Base-by-base conservation (phyloP, 2,113 vertebrate genomes). In the Nematolebias whitei region DNA sequence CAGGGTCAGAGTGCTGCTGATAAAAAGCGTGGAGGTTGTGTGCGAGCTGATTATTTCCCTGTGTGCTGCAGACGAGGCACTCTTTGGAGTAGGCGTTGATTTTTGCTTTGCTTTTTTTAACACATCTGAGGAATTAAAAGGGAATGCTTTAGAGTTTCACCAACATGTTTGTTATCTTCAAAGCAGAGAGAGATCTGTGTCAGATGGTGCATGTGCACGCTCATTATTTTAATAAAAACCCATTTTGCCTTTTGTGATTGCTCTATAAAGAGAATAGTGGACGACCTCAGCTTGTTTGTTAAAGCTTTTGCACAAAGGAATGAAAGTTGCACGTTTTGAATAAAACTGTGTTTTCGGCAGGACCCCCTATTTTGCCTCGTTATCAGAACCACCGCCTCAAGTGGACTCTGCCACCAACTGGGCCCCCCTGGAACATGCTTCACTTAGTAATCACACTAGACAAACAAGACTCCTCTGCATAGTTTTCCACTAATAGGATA, bases 171-270 rank as follows among this genome's bases (percentile, higher is more conserved):
- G 87, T 90, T 90, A 80, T 90, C 84, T 89, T 90, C 91, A 91
- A 91, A 91, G 87, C 74, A 1, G 1, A 54, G 60, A 74, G 70
- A 60, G 68, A 44, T 76, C 73, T 84, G 63, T 68, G 76, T 85
- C 72, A 72, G 80, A 83, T 73, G 83, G 77, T 71, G 73, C 64
- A 35, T 81, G 79, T 77, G 85, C 76, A 53, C 45, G 60, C 86
- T 92, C 88, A 90, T 90, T 90, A 91, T 80, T 85, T 84, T 87
- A 88, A 87, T 90, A 80, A 90, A n/a, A 89, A 82, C 78, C 81
- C 58, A 83, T 78, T 91, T 89, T 78, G 88, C 77, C 85, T 83
- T 71, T 63, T 68, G 57, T 86, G 85, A 83, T 82, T 78, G 68
- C 64, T 85, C 73, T 80, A 84, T 78, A 91, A 91, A 92, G 90